A percentile compares a stretch with the other conserved stretches of the same genome.
Evolutionary conservation across 2,113 vertebrate species (phyloP).

Genomic region (Pardalotus punctatus): DNA sequence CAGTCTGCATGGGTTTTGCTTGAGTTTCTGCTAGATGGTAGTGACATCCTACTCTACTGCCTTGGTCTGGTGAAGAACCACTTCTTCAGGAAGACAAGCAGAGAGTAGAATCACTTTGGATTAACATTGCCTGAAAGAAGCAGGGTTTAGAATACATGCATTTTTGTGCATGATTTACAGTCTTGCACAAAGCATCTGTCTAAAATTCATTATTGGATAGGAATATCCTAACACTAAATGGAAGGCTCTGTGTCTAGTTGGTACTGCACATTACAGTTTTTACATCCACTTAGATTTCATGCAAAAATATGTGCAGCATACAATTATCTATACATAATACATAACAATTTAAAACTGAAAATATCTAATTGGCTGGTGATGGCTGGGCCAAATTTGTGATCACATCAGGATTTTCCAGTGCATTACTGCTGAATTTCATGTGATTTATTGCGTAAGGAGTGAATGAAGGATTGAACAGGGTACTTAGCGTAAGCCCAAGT

Average conservation of each 20-base stretch:
- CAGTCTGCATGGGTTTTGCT: not conserved
- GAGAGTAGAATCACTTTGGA: not conserved
- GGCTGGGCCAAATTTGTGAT: not conserved
- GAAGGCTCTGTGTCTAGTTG: not conserved
- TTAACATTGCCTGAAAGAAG: not conserved
- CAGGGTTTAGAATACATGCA: not conserved
- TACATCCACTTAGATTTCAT: not conserved
- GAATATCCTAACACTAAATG: not conserved
- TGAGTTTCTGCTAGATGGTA: not conserved
- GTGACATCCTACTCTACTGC: not conserved
- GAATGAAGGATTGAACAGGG: not conserved
- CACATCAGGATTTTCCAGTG: not conserved
- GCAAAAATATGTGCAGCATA: not conserved
- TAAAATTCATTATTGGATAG: not conserved
- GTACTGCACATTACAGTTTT: not conserved
- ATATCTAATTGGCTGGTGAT: not conserved
- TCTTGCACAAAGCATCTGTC: not conserved
- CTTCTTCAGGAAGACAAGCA: not conserved
- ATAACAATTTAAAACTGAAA: not conserved
- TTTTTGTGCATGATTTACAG: not conserved
- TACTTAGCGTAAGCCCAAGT: not conserved
- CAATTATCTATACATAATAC: not conserved
- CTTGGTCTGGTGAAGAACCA: not conserved
- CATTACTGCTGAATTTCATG: not conserved
- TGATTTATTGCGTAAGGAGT: not conserved